Evolutionary conservation across 2,888 invertebrate genomes (phyloP).

Genomic region (Pilophorus perplexus): DNA sequence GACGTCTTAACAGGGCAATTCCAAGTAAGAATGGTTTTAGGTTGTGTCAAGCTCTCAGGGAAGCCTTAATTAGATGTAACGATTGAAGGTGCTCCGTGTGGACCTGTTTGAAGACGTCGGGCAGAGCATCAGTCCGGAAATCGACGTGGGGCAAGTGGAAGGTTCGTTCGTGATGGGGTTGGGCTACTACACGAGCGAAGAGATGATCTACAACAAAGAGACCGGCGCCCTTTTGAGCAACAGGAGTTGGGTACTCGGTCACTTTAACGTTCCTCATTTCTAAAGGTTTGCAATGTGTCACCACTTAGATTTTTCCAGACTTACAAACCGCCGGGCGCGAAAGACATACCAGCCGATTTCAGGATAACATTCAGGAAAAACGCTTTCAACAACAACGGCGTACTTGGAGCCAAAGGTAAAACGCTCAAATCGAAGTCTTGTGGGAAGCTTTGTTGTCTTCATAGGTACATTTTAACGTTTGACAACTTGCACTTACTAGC

Average conservation of each 20-base stretch:
- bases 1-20: slow-evolving; percentile 77
- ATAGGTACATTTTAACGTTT: background rate
- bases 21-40: slow-evolving; percentile 49
- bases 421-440: background rate
- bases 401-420: slow-evolving; percentile 70
- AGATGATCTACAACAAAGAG: slow-evolving; percentile 61
- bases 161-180: slow-evolving; percentile 58
- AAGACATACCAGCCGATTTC: slow-evolving; percentile 75
- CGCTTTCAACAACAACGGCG: slow-evolving; percentile 63
- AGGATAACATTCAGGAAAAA: slow-evolving; percentile 67
- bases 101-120: slow-evolving; percentile 76
- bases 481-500: slow-evolving; percentile 53
- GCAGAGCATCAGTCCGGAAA: slow-evolving; percentile 67
- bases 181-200: slow-evolving; percentile 75
- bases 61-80: background rate
- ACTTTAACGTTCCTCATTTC: background rate
- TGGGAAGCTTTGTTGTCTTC: background rate
- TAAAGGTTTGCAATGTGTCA: background rate
- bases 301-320: no score
- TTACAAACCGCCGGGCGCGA: slow-evolving; percentile 73
- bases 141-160: slow-evolving; percentile 62
- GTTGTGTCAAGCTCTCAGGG: no score
- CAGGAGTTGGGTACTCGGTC: slow-evolving; percentile 69
- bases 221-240: slow-evolving; percentile 69
- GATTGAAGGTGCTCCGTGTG: no score